These are phyloP conservation scores for Etheostoma cragini DNA, from an alignment of 2,113 vertebrate genomes.

Conservation along the genomic window DNA sequence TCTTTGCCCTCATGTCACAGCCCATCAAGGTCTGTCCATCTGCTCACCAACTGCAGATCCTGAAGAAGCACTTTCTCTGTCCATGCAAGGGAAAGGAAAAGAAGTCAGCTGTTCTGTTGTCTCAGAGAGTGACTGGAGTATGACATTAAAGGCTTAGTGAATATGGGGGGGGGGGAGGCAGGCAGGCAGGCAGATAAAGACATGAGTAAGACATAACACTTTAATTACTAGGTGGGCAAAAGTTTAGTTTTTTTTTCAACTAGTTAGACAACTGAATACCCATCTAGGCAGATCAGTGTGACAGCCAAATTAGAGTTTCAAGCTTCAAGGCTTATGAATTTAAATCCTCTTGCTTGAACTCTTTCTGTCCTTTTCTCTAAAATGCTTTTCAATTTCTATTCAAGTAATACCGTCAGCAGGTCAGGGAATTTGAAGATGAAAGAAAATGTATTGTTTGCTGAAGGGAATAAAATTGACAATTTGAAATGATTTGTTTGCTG, in stretches of 20 bases:
- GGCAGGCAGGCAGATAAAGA: slow-evolving; percentile 41
- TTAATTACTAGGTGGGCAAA: slow-evolving; percentile 37
- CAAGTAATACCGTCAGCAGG: slow-evolving; percentile 8
- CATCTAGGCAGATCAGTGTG: slow-evolving; percentile 25
- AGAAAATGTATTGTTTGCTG: neutral
- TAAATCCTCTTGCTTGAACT: slow-evolving; percentile 27
- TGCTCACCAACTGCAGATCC: slow-evolving; percentile 29
- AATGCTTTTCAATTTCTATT: slow-evolving; percentile 33
- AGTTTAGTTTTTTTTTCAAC: neutral
- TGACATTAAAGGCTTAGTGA: slow-evolving; percentile 34
- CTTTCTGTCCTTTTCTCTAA: slow-evolving; percentile 32
- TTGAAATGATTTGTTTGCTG: slow-evolving; percentile 7
- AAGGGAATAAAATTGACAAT: slow-evolving; percentile 3
- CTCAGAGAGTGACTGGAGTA: slow-evolving; percentile 24
- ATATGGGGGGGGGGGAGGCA: neutral
- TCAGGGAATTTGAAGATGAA: neutral
- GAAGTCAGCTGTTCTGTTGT: neutral
- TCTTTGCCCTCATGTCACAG: slow-evolving; percentile 65
- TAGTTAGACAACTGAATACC: slow-evolving; percentile 37
- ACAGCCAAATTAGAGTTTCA: slow-evolving; percentile 40
- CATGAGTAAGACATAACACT: slow-evolving; percentile 47
- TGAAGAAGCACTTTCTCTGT: slow-evolving; percentile 34
- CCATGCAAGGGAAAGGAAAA: neutral
- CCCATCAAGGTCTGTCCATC: slow-evolving; percentile 47
- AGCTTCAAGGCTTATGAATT: slow-evolving; percentile 28